Evolutionary conservation across 2,113 vertebrate species (phyloP), one percentile per base, ranked within the genome.

Genomic region (Trichechus manatus): DNA sequence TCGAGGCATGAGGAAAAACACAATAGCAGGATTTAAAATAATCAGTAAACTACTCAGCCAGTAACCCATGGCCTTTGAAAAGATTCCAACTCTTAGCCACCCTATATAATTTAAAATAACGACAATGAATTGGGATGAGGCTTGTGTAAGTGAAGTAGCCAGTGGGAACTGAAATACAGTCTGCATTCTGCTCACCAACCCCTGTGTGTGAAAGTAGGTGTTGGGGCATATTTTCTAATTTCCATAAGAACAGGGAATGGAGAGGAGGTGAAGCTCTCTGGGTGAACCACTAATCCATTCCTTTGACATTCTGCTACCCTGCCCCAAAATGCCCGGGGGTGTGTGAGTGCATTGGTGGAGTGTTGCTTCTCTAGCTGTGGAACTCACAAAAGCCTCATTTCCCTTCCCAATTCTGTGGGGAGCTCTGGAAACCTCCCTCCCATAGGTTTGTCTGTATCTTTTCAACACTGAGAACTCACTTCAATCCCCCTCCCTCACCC

Each of bases 321-420:
- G 25, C 10, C 23, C 74, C 27, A 1, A 82, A 78, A 68, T 25
- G 17, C 10, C 64, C 33, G 15, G 19, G 68, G 27, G 0, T 9
- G 5, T 29, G n/a, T 61, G 27, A 15, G 1, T 50, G 1, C 3
- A 59, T 11, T 14, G 9, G 19, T 6, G 7, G 1, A 39, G 13
- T 3, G 22, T 19, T 42, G 36, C 77, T 36, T 50, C 74, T 56
- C 23, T 33, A n/a, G 44, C 39, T n/a, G 29, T 19, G 39, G 79
- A 79, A 92, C 25, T 68, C 84, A 92, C 59, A 78, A 75, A 84
- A 27, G 23, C 66, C 39, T 17, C 39, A 36, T 6, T 81, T 23
- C 17, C 27, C 44, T 63, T 42, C 78, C 19, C 56, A 31, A 19
- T 36, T 44, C 74, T 47, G 88, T 29, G 6, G 22, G 14, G 15